Percentiles rank a stretch among this genome's conserved stretches.
phyloP scores from a whole-genome alignment of 2,797 vertebrate species.

The Cuculus canorus region DNA sequence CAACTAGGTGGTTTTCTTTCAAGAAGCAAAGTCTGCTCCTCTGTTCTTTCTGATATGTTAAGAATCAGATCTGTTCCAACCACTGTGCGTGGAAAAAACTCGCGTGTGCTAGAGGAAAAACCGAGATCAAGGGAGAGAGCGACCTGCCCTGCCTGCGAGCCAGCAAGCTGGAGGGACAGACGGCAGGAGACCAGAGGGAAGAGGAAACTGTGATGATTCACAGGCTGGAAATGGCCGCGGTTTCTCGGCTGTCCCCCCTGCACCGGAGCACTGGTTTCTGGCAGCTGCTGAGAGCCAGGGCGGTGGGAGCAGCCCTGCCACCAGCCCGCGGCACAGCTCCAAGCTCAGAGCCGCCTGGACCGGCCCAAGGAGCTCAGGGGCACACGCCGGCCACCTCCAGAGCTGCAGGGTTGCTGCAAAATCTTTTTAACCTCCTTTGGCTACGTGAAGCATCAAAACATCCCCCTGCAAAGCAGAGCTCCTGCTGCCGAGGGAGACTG shows the following conservation, averaged over 20 bases:
- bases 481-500: background rate
- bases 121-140: background rate
- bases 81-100: background rate
- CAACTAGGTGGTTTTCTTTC: background rate
- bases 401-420: background rate
- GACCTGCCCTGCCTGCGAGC: background rate
- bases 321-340: background rate
- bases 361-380: background rate
- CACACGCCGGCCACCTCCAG: background rate
- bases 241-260: background rate
- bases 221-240: background rate
- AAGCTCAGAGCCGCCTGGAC: background rate
- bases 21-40: background rate
- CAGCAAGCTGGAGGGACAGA: accelerated
- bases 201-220: background rate
- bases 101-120: background rate
- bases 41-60: background rate
- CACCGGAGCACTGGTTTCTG: background rate
- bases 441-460: background rate
- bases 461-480: background rate
- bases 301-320: background rate
- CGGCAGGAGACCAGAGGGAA: background rate
- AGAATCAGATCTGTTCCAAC: background rate
- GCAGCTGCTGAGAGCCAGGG: background rate
- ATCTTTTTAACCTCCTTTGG: background rate